Percentiles rank a stretch among this genome's conserved stretches.
These are phyloP conservation scores for Branchinecta lynchi DNA, from an alignment of 1,140 invertebrate species.

Conservation along the genomic window DNA sequence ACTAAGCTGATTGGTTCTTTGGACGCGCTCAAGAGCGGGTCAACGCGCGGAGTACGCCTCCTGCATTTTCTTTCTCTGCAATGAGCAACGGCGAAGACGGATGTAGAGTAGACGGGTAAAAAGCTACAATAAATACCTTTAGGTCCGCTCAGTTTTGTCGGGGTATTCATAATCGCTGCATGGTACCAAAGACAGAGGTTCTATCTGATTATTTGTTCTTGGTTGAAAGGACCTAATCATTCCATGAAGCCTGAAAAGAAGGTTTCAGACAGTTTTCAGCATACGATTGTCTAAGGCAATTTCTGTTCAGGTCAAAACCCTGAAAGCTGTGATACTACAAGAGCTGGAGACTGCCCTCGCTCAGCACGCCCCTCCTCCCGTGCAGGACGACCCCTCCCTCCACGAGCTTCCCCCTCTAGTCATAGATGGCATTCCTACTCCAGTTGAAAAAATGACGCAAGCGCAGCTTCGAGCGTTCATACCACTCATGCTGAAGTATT, in stretches of 20 bases:
- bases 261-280: constrained; percentile 16
- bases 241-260: neutral
- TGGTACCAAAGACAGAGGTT: too few relatives aligned
- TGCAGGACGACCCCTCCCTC: constrained; percentile 75
- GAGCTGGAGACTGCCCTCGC: constrained; percentile 81
- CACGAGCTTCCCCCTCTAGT: constrained; percentile 90
- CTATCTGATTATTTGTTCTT: too few relatives aligned
- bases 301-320: constrained; percentile 49
- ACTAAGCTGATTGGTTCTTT: too few relatives aligned
- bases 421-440: constrained; percentile 93
- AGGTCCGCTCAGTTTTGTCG: too few relatives aligned
- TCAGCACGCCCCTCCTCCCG: constrained; percentile 80
- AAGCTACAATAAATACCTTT: too few relatives aligned
- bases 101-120: too few relatives aligned
- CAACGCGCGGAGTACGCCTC: too few relatives aligned
- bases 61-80: too few relatives aligned
- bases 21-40: too few relatives aligned
- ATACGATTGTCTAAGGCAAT: neutral
- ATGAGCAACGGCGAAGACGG: too few relatives aligned
- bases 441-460: constrained; percentile 97
- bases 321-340: constrained; percentile 78
- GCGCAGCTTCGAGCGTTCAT: constrained; percentile 91
- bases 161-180: too few relatives aligned
- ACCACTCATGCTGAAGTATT: constrained; percentile 94
- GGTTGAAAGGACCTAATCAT: too few relatives aligned